phyloP scores from a whole-genome alignment of 2,113 vertebrate species.

The Myxocyprinus asiaticus region DNA sequence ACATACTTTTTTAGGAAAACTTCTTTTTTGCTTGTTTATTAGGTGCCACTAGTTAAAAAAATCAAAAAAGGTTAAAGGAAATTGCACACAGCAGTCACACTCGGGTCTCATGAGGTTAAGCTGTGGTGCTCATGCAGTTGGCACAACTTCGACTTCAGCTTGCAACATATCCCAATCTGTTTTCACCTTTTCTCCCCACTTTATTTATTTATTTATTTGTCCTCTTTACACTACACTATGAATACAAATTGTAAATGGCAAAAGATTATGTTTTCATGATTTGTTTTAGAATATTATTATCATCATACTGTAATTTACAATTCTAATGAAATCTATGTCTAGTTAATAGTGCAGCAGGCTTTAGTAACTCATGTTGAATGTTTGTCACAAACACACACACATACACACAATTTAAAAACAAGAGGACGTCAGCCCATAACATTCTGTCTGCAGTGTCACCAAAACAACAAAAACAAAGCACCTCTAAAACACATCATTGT shows the following conservation, averaged over 20 bases:
- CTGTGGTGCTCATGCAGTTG: neutral
- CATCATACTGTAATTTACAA: neutral
- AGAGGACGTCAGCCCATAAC: neutral
- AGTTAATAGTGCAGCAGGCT: conserved; percentile 1
- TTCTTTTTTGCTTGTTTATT: no score
- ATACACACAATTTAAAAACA: neutral
- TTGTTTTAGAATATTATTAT: no score
- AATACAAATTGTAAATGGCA: no score
- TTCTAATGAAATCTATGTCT: neutral
- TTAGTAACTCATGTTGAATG: neutral
- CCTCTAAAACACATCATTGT: neutral
- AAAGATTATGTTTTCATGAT: neutral
- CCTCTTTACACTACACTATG: no score
- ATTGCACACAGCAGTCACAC: no score
- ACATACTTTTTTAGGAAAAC: no score
- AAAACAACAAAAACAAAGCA: neutral
- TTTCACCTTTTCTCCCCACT: no score
- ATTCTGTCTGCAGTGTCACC: neutral
- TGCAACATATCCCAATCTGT: neutral
- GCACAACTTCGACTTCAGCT: neutral
- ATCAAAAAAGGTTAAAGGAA: no score
- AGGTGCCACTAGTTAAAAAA: no score
- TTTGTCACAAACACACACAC: neutral
- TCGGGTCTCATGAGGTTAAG: no score
- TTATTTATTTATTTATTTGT: neutral